These are phyloP conservation scores for Sphaeramia orbicularis DNA, from an alignment of 2,797 vertebrate species.

Conservation along the genomic window DNA sequence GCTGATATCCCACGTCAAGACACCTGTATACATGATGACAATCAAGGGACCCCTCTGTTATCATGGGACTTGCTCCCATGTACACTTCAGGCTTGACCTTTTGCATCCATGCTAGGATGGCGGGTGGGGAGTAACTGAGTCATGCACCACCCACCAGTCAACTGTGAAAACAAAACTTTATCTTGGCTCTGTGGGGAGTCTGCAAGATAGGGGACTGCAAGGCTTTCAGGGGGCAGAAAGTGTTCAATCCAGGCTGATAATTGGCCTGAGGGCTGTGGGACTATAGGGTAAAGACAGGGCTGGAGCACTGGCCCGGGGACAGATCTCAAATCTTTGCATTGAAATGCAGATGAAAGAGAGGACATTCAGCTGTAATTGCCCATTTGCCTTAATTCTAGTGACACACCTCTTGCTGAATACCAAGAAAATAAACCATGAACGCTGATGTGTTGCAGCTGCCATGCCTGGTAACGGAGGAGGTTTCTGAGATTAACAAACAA, in stretches of 20 bases:
- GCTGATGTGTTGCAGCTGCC: slow-evolving; percentile 64
- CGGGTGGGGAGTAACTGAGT: slow-evolving; percentile 12
- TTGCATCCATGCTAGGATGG: slow-evolving; percentile 48
- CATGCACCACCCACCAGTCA: slow-evolving; percentile 69
- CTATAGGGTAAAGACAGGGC: slow-evolving; percentile 43
- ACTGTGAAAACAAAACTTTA: slow-evolving; percentile 79
- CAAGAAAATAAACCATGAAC: slow-evolving; percentile 61
- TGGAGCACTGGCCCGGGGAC: slow-evolving; percentile 33
- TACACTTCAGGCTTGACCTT: slow-evolving; percentile 77
- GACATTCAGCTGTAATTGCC: slow-evolving; percentile 68
- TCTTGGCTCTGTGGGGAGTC: slow-evolving; percentile 69
- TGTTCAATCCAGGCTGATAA: slow-evolving; percentile 58
- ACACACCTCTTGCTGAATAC: slow-evolving; percentile 61
- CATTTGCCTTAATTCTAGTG: slow-evolving; percentile 55
- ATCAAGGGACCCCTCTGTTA: slow-evolving; percentile 9
- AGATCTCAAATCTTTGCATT: slow-evolving; percentile 64
- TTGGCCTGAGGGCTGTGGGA: slow-evolving; percentile 47
- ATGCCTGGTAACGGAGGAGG: slow-evolving; percentile 28
- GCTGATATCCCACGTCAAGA: not conserved
- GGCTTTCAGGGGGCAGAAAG: slow-evolving; percentile 44
- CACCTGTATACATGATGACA: slow-evolving; percentile 7
- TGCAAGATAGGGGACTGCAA: slow-evolving; percentile 47
- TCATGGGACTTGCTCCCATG: slow-evolving; percentile 37
- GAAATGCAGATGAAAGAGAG: slow-evolving; percentile 73
- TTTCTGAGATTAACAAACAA: slow-evolving; percentile 66